Base-by-base conservation (phyloP, 2,888 invertebrate genomes). In the Limnephilus rhombicus region DNA sequence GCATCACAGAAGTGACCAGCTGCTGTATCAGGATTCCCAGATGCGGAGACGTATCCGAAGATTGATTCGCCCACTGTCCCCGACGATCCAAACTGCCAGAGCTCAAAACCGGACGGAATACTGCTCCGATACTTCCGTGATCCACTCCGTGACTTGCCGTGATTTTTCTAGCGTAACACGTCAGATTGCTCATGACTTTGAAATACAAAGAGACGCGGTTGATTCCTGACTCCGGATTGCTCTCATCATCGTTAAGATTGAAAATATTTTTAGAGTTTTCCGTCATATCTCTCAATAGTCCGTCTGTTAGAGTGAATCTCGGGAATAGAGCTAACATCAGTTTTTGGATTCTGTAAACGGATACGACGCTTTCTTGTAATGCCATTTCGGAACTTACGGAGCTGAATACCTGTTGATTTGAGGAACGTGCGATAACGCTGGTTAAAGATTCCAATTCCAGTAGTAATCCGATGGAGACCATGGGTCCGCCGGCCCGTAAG, bases 361-460 rank as follows among this genome's bases (percentile, higher is more conserved):
- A 97, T 0, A 97, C 96, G 0, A 97, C 96, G 92, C 96, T 94
- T 90, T 96, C 95, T 94, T 96, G 96, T 93, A 96, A 95, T 82
- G 96, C 95, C 29, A 95, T 94, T 94, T 95, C 95, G 82, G 94
- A 94, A 31, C 94, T 94, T 93, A 94, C 94, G 94, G 94, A 94
- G 83, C 95, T 95, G 94, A 94, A 94, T 94, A 95, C 95, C 91
- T 95, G 96, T 94, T 95, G 96, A 95, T 96, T 96, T 24, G 98
- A 97, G 3, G 98, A 97, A 93, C 98, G 96, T 0, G 97, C 97
- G 93, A 98, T 96, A 37, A 98, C 97, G 0, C 97, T 97, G 0
- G 98, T 98, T 3, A 98, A 96, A 24, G 97, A 97, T 7, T 98
- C 97, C 85, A 98, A 96, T 95, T 99, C 98, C 94, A 97, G 96